Percentiles rank a stretch among this genome's conserved stretches.
Conservation (phyloP, 1,140 invertebrate species). For the Saccostrea glomerata region DNA sequence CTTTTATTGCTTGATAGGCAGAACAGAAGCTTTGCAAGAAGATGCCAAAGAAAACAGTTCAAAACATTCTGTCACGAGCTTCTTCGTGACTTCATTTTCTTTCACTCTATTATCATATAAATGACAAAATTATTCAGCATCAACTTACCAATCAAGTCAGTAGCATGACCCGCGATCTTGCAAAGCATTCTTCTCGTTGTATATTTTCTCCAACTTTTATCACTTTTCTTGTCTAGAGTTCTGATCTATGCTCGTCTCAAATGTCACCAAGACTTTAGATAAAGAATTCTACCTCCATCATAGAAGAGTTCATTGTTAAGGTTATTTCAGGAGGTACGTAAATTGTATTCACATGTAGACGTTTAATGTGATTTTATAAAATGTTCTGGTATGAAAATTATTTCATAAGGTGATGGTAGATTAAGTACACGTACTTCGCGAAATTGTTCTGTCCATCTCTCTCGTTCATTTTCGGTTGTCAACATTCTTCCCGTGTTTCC, state of each 20-base stretch:
- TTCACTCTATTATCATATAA: constrained; percentile 33
- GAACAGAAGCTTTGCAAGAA: not conserved
- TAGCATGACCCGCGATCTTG: constrained; percentile 12
- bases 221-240: not conserved
- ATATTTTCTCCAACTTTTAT: constrained; percentile 14
- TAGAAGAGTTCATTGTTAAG: constrained; percentile 17
- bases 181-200: not conserved
- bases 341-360: constrained; percentile 13
- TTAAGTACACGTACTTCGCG: no score
- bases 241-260: constrained; percentile 31
- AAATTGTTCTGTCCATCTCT: no score
- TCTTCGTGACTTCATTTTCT: constrained; percentile 33
- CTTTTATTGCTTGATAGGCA: constrained; percentile 5
- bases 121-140: constrained; percentile 37
- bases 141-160: constrained; percentile 32
- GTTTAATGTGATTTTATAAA: constrained; percentile 13
- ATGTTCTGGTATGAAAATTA: not conserved
- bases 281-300: constrained; percentile 11
- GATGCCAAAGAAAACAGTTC: not conserved
- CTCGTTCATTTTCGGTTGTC: no score
- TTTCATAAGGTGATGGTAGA: no score
- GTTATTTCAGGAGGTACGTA: constrained; percentile 4
- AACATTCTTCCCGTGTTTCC: no score
- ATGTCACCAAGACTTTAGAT: constrained; percentile 24
- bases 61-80: constrained; percentile 18